Conservation (phyloP, 2,888 invertebrate genomes). For the Hydroisotoma schaefferi region DNA sequence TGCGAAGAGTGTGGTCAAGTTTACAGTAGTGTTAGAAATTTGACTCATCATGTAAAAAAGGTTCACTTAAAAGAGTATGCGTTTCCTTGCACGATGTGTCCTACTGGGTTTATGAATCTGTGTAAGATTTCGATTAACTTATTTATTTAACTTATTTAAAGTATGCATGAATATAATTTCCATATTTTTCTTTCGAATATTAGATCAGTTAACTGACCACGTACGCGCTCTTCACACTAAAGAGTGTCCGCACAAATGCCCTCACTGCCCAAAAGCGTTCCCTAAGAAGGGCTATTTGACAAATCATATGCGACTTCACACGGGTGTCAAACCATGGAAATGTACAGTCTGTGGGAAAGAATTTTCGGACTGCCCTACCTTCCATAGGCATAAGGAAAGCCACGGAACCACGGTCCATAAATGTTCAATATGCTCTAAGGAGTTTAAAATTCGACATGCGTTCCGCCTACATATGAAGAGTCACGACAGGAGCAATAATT, state of each 20-base stretch:
- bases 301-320: constrained; percentile 21
- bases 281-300: constrained; percentile 5
- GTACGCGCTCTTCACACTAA: constrained; percentile 8
- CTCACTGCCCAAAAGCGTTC: constrained; percentile 21
- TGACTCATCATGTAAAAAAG: not conserved
- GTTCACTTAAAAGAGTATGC: not conserved
- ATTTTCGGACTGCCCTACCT: constrained; percentile 31
- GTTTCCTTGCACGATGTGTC: not conserved
- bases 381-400: constrained; percentile 24
- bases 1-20: constrained; percentile 17
- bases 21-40: not conserved
- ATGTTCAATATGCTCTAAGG: constrained; percentile 16
- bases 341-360: constrained; percentile 21
- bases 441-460: constrained; percentile 27
- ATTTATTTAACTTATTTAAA: too few relatives aligned
- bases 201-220: constrained; percentile 8
- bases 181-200: too few relatives aligned
- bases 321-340: constrained; percentile 24
- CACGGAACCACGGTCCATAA: constrained; percentile 19
- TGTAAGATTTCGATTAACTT: too few relatives aligned
- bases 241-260: constrained; percentile 6
- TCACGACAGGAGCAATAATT: too few relatives aligned
- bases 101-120: not conserved
- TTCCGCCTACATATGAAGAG: constrained; percentile 16
- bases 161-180: too few relatives aligned